Percentiles rank a stretch among this genome's conserved stretches.
phyloP scores from a whole-genome alignment of 2,113 vertebrate species.

The Carassius carassius region DNA sequence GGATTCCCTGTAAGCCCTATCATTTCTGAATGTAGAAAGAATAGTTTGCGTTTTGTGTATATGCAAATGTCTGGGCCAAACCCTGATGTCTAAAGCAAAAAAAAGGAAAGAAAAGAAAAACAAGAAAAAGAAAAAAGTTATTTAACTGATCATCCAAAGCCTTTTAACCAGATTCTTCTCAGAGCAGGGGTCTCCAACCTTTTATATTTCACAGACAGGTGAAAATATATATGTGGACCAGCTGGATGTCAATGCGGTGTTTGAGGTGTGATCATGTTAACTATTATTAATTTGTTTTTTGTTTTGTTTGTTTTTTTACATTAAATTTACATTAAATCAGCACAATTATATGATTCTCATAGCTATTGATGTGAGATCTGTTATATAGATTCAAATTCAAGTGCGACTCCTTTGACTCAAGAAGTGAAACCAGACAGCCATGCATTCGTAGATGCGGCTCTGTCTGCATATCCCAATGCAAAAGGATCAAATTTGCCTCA shows the following conservation, averaged over 20 bases:
- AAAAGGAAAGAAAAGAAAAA: no score
- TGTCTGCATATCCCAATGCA: neutral
- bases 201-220: neutral
- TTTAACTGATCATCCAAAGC: neutral
- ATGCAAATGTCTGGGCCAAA: neutral
- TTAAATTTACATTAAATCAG: no score
- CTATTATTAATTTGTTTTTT: no score
- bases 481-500: neutral
- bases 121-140: no score
- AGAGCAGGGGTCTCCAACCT: constrained; percentile 5
- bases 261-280: neutral
- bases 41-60: neutral
- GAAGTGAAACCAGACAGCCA: no score
- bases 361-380: no score
- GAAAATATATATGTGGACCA: neutral
- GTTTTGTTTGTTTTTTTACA: no score
- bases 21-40: constrained; percentile 31
- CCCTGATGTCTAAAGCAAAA: neutral
- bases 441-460: no score
- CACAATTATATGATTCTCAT: no score
- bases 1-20: constrained; percentile 36
- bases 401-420: no score
- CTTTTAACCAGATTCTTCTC: neutral
- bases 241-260: neutral
- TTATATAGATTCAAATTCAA: no score